Evolutionary conservation across 2,113 vertebrate species (phyloP).

Genomic region (Chauna torquata): DNA sequence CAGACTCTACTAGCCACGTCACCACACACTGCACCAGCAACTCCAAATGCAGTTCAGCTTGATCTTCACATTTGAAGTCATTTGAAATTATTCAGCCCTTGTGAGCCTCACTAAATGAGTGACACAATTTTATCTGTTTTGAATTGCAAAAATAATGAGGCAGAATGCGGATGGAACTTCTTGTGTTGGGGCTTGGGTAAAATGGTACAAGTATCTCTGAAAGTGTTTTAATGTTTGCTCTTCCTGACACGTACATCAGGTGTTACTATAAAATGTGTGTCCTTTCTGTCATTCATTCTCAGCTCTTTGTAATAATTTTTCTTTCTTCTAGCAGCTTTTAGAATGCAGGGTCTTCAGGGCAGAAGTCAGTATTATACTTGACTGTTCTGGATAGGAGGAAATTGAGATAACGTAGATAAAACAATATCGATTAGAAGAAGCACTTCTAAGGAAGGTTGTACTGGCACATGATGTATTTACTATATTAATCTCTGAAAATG

Average conservation of each 20-base stretch:
- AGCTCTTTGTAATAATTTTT: neutral
- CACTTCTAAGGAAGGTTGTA: neutral
- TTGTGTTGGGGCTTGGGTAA: neutral
- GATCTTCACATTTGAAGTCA: fast-evolving
- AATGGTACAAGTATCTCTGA: neutral
- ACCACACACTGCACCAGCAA: fast-evolving
- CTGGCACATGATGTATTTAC: fast-evolving
- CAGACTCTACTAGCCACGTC: neutral
- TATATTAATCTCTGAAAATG: neutral
- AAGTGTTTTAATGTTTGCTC: neutral
- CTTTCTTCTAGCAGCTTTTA: neutral
- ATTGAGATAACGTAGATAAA: neutral
- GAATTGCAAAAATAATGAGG: neutral
- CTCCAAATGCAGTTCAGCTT: neutral
- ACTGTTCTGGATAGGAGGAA: neutral
- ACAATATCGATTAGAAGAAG: neutral
- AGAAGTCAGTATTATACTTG: neutral
- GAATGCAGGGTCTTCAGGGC: neutral
- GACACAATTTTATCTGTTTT: neutral
- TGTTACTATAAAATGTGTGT: neutral
- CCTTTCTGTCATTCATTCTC: neutral
- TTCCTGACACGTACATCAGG: fast-evolving
- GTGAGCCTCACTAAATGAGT: neutral
- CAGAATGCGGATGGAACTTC: neutral
- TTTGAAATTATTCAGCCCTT: neutral